Evolutionary conservation across 2,113 vertebrate species (phyloP).

Genomic region (Dolichallabes microphthalmus): DNA sequence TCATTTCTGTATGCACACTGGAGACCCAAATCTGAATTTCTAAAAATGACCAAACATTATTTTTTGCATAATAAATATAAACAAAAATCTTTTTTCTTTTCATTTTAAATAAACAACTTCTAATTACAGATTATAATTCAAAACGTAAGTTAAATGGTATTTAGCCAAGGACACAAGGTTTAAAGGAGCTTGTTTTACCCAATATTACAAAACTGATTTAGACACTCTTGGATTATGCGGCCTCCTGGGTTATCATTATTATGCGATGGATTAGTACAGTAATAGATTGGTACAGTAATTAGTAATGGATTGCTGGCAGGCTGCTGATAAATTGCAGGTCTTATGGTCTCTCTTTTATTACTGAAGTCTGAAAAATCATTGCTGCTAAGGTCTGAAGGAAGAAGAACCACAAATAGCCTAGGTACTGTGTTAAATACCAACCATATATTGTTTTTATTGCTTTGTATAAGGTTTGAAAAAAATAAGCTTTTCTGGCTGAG

Average conservation of each 20-base stretch:
- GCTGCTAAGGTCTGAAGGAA: background rate
- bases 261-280: background rate
- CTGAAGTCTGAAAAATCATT: background rate
- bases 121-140: background rate
- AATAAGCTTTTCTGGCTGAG: background rate
- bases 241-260: background rate
- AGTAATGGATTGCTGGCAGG: background rate
- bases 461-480: background rate
- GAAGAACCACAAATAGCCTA: background rate
- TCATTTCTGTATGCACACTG: too few relatives aligned
- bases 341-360: background rate
- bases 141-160: background rate
- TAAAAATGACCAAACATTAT: too few relatives aligned
- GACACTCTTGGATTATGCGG: background rate
- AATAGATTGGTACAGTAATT: background rate
- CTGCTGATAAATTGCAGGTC: background rate
- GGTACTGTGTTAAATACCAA: background rate
- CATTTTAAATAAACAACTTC: background rate
- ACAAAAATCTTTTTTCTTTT: background rate
- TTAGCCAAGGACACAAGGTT: background rate
- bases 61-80: background rate
- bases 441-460: background rate
- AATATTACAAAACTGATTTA: background rate
- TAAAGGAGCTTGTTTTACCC: background rate
- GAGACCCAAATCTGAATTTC: too few relatives aligned